Evolutionary conservation across 2,797 vertebrate genomes (phyloP), one percentile per base, ranked within the genome.

Genomic region (Pempheris klunzingeri): DNA sequence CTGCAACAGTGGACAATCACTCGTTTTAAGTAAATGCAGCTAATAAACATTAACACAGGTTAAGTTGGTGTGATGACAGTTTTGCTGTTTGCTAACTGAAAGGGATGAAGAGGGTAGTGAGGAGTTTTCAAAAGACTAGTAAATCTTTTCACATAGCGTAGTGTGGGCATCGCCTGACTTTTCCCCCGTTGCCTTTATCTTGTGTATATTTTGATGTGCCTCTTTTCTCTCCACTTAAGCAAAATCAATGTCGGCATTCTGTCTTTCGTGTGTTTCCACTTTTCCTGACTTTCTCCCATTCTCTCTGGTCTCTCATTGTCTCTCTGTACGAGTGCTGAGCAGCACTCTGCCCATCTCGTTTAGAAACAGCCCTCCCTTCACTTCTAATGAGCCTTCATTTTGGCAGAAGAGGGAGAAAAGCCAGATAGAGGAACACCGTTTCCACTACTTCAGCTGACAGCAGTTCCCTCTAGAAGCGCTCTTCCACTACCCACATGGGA

Each of bases 301-400:
- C 71, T 71, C 17, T 39, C 73, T 60, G 39, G 60, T 62, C 76
- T 81, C 62, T 77, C 67, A 28, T 67, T 82, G 71, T 61, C 55
- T 70, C 52, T 82, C 74, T 66, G 82, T 72, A 77, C 85, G 83
- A 84, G 86, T 88, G 80, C 88, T 87, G 85, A 90, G 84, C 87
- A 93, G 92, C 92, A 88, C 88, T 90, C 83, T 82, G 89, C 84
- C 89, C 80, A 76, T 90, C 87, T 89, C 86, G 90, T 91, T 94
- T 91, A 91, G 83, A 86, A 81, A 74, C 86, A 92, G 83, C 84
- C 84, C 90, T 91, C 92, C 92, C 88, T 92, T 90, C 85, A 78
- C 78, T 81, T 83, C 84, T 94, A 95, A 95, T 94, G 92, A 94
- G 92, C 74, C 86, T 89, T 83, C 87, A 74, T 92, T 91, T 93